Conservation (phyloP, 2,797 vertebrate genomes). For the Sus cebifrons region DNA sequence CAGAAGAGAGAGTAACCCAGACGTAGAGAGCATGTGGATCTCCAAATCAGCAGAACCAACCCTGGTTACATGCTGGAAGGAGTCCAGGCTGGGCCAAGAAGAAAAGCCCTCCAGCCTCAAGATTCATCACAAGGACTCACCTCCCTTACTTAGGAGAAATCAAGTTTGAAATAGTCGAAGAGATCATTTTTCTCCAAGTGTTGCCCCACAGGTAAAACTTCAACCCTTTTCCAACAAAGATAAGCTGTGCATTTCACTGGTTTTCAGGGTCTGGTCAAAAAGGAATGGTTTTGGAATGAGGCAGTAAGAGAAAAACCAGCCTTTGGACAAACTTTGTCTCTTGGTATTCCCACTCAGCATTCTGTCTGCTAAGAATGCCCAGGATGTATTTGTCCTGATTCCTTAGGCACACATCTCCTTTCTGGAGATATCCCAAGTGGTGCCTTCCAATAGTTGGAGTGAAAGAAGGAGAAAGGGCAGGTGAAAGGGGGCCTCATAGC, state of each 20-base stretch:
- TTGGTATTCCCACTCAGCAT: not conserved
- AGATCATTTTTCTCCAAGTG: not conserved
- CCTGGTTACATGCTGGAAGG: rapidly evolving
- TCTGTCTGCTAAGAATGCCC: not conserved
- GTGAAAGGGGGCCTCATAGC: too few relatives aligned
- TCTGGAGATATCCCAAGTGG: not conserved
- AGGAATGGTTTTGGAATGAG: not conserved
- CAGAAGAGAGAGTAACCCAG: not conserved
- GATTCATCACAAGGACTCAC: not conserved
- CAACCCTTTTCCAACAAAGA: not conserved
- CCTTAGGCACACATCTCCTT: not conserved
- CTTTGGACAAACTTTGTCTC: not conserved
- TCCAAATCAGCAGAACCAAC: too few relatives aligned
- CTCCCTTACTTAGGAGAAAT: not conserved
- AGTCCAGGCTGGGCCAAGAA: too few relatives aligned
- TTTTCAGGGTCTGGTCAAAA: not conserved
- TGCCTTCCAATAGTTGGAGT: not conserved
- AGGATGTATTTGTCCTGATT: not conserved
- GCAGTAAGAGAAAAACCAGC: not conserved
- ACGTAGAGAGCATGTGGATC: not conserved
- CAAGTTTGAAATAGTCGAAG: not conserved
- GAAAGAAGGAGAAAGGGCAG: not conserved
- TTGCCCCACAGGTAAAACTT: not conserved
- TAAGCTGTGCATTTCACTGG: not conserved
- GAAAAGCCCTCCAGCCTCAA: not conserved